phyloP scores from a whole-genome alignment of 2,797 vertebrate species.

The Oophaga sylvatica region DNA sequence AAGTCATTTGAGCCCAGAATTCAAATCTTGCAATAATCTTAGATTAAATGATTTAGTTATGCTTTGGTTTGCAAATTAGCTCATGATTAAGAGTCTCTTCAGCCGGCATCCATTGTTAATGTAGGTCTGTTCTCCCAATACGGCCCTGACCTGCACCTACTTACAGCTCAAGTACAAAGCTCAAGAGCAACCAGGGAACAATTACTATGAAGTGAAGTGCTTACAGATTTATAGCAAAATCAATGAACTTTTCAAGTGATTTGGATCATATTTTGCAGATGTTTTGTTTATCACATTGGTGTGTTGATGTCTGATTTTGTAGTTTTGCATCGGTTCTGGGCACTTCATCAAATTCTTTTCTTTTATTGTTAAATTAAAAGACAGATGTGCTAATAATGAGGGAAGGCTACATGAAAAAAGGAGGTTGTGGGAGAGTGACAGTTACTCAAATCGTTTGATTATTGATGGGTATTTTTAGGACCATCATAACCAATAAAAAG shows the following conservation, averaged over 20 bases:
- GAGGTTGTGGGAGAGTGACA: not conserved
- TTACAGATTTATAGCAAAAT: conserved; percentile 82
- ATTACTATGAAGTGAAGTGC: conserved; percentile 81
- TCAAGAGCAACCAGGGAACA: conserved; percentile 76
- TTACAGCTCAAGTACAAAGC: conserved; percentile 76
- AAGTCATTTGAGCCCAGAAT: conserved; percentile 75
- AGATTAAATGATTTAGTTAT: conserved; percentile 78
- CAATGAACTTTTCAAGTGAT: conserved; percentile 83
- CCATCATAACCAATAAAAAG: not conserved
- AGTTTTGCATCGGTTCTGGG: not conserved
- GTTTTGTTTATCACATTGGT: conserved; percentile 64
- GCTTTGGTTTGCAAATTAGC: conserved; percentile 85
- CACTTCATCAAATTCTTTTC: not conserved
- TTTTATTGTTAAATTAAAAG: conserved; percentile 8
- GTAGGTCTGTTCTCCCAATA: conserved; percentile 70
- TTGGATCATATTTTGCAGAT: conserved; percentile 79
- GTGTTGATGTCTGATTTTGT: conserved; percentile 18
- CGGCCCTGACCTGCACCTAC: conserved; percentile 76
- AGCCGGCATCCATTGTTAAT: conserved; percentile 75
- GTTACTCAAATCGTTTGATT: not conserved
- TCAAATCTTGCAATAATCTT: conserved; percentile 84
- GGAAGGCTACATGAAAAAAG: not conserved
- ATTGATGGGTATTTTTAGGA: not conserved
- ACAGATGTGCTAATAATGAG: not conserved
- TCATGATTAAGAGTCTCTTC: conserved; percentile 82